Evolutionary conservation across 2,888 invertebrate species (phyloP).

Genomic region (Hyposoter dolosus): DNA sequence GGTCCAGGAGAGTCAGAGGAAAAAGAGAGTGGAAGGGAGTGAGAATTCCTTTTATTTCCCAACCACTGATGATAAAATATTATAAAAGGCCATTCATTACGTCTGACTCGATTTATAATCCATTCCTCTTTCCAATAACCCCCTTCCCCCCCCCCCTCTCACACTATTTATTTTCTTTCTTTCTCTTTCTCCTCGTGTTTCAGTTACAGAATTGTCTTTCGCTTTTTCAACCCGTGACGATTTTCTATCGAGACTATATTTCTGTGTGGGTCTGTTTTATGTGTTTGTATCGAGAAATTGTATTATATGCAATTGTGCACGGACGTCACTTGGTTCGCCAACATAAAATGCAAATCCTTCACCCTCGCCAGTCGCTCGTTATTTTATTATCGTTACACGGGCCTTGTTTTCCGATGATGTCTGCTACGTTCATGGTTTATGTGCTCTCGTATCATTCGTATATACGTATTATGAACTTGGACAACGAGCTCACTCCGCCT

Average conservation of each 20-base stretch:
- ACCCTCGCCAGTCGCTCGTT: slow-evolving; percentile 56
- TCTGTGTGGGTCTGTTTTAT: background rate
- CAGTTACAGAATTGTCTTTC: slow-evolving; percentile 45
- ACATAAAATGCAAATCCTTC: slow-evolving; percentile 65
- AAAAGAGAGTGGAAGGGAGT: slow-evolving; percentile 8
- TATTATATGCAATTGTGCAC: slow-evolving; percentile 15
- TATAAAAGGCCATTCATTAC: slow-evolving; percentile 79
- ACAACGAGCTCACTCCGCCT: background rate
- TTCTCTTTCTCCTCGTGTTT: slow-evolving; percentile 15
- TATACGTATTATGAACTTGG: background rate
- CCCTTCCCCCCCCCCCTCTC: background rate
- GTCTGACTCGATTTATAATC: slow-evolving; percentile 61
- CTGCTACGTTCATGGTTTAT: slow-evolving; percentile 22
- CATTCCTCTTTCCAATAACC: slow-evolving; percentile 4
- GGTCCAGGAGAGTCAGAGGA: slow-evolving; percentile 25
- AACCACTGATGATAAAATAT: slow-evolving; percentile 73
- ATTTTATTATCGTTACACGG: slow-evolving; percentile 61
- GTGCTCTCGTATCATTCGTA: background rate
- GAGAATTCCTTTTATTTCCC: slow-evolving; percentile 71
- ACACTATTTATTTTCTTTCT: slow-evolving; percentile 4
- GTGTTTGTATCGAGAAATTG: background rate
- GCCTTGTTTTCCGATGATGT: slow-evolving; percentile 21
- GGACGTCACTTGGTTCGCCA: slow-evolving; percentile 24
- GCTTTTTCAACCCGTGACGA: slow-evolving; percentile 60
- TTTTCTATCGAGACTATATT: slow-evolving; percentile 10